Evolutionary conservation across 2,888 invertebrate species (phyloP), one percentile per base, ranked within the genome.

Genomic region (Bombylius major): DNA sequence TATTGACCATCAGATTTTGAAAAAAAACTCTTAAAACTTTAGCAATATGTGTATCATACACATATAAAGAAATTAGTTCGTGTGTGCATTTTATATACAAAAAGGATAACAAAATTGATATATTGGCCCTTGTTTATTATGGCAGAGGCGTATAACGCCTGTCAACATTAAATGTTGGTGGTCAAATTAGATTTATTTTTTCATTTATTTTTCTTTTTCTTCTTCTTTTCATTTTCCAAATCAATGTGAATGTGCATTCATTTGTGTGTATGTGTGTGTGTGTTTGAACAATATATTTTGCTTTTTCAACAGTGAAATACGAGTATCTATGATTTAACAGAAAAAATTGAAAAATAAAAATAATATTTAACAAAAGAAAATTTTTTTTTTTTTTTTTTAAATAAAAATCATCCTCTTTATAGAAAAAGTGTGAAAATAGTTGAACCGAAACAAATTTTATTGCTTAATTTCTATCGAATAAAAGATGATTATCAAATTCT

Each of bases 121-220:
- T 63, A 63, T 59, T 64, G 61, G 62, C 64, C 60, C 64, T 66
- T 66, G 67, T 68, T 68, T 69, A 67, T 67, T 72, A 70, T 72
- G 70, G 69, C 63, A 69, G 65, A 66, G 72, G 72, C 72, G 72
- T 73, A 69, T 67, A 67, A 68, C 67, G 69, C 67, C 71, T 73
- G 73, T 73, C 72, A 73, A 71, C 73, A 72, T 71, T 72, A 67
- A 66, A 69, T 69, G 71, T 71, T 72, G 70, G 70, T 71, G 72
- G 72, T 65, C 71, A 70, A 54, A 42, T 33, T 33, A 46, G 8
- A 47, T 42, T 42, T 42, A 42, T 42, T 36, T 23, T n/a, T 13
- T 9, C 1, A 54, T 48, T 62, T n/a, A 46, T 53, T 46, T 60
- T 62, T 58, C 56, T 52, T 51, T 47, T 51, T 56, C 14, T 53